Evolutionary conservation across 2,113 vertebrate genomes (phyloP), one percentile per base, ranked within the genome.

Genomic region (Tichodroma muraria): DNA sequence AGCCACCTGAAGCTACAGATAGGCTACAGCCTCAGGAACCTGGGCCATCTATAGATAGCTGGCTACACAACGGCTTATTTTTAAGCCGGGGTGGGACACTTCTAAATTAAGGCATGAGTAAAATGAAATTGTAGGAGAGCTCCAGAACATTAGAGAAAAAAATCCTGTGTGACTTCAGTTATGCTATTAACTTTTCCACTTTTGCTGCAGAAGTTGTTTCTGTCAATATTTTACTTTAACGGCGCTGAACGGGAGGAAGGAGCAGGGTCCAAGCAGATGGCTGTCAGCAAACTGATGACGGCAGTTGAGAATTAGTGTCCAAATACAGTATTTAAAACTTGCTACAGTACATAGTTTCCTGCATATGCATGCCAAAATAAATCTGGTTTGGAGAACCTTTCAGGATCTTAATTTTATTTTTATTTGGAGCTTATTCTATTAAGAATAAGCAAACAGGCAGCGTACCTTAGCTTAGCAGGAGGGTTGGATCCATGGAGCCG

Each of bases 271-370:
- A 98, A 98, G 97, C 97, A 98, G 97, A 98, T 98, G 97, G 97
- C 96, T 97, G 97, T 97, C 97, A 97, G 97, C 96, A 97, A 97
- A 97, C 96, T 97, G 96, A 97, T 97, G 97, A 97, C 96, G 97
- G 91, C 94, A 98, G 94, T 96, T 97, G 97, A 95, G 94, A 95
- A 98, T 98, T 95, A 97, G 96, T 98, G 96, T 98, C 97, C 97
- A 98, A 98, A 98, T 97, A 97, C 96, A 97, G 97, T 97, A 97
- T 97, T 97, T 96, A 97, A 97, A 97, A 97, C 96, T 97, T 97
- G 97, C 94, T 97, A 97, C 90, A 97, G 95, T 97, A 93, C 94
- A 97, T 96, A 97, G 97, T 96, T 98, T 98, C 95, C 95, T 97
- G 90, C 95, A 94, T 96, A 73, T 79, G 91, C 93, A 94, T 98